A percentile compares a stretch with the other conserved stretches of the same genome.
phyloP scores from a whole-genome alignment of 2,888 invertebrate species.

The Microdon myrmicae region DNA sequence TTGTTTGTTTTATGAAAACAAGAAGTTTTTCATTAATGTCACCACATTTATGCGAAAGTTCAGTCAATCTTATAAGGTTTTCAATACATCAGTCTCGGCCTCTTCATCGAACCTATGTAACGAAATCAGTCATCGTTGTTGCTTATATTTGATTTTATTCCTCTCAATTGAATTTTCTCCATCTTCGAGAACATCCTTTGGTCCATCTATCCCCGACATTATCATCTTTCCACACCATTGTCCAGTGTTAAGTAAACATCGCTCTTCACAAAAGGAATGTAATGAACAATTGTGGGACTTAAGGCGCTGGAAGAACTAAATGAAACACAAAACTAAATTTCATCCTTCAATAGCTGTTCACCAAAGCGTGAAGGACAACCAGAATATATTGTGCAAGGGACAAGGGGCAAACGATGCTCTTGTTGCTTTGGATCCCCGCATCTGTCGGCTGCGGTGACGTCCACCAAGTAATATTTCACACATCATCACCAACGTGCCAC shows the following conservation, averaged over 20 bases:
- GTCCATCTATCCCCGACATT: not conserved
- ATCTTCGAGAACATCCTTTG: no score
- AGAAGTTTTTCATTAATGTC: no score
- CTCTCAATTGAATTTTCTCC: constrained; percentile 46
- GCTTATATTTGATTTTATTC: constrained; percentile 49
- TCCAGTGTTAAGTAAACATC: constrained; percentile 40
- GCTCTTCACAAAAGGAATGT: constrained; percentile 29
- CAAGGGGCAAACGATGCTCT: no score
- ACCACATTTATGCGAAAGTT: no score
- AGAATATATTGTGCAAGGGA: no score
- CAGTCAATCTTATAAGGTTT: no score
- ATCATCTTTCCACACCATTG: constrained; percentile 26
- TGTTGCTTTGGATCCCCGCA: no score
- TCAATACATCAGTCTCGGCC: no score
- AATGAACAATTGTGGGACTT: constrained; percentile 1
- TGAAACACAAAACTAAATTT: constrained; percentile 29
- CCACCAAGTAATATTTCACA: constrained; percentile 42
- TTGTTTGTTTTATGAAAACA: no score
- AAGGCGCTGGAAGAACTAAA: not conserved
- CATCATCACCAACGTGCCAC: constrained; percentile 27
- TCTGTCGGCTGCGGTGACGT: constrained; percentile 1
- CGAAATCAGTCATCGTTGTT: no score
- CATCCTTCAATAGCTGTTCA: constrained; percentile 47
- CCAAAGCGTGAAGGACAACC: constrained; percentile 51
- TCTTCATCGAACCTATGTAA: no score